Conservation (phyloP, 2,888 invertebrate genomes). For the Xanthia icteritia region DNA sequence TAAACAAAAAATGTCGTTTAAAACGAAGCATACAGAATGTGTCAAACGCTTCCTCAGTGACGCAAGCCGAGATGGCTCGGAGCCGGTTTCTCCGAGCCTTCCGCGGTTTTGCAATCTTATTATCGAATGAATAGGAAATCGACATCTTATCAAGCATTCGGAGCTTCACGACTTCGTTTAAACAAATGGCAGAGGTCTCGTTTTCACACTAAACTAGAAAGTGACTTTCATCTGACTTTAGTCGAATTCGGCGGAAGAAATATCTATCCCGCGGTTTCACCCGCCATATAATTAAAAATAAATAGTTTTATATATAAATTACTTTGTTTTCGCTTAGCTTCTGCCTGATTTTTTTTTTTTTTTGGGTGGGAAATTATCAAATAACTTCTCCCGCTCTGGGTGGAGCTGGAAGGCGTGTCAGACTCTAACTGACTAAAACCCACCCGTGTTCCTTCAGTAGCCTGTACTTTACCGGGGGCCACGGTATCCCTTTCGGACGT, state of each 20-base stretch:
- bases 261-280: not conserved
- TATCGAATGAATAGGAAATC: constrained; percentile 71
- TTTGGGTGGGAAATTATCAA: too few species aligned
- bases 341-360: too few species aligned
- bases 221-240: constrained; percentile 13
- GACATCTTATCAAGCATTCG: constrained; percentile 63
- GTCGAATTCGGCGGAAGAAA: constrained; percentile 3
- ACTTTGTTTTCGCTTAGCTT: too few species aligned
- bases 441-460: too few species aligned
- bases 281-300: too few species aligned
- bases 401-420: too few species aligned
- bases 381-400: too few species aligned
- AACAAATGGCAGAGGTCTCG: constrained; percentile 29
- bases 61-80: constrained; percentile 64
- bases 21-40: constrained; percentile 57
- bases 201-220: constrained; percentile 44
- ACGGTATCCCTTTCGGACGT: too few species aligned
- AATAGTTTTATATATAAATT: not conserved
- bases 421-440: too few species aligned
- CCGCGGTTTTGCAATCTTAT: constrained; percentile 78
- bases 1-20: constrained; percentile 34
- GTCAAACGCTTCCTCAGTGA: constrained; percentile 73
- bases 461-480: too few species aligned
- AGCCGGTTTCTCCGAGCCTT: constrained; percentile 77
- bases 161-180: constrained; percentile 35